Percentiles rank a stretch among this genome's conserved stretches.
These are phyloP conservation scores for Formicarius rufipectus DNA, from an alignment of 2,113 vertebrate species.

Conservation along the genomic window DNA sequence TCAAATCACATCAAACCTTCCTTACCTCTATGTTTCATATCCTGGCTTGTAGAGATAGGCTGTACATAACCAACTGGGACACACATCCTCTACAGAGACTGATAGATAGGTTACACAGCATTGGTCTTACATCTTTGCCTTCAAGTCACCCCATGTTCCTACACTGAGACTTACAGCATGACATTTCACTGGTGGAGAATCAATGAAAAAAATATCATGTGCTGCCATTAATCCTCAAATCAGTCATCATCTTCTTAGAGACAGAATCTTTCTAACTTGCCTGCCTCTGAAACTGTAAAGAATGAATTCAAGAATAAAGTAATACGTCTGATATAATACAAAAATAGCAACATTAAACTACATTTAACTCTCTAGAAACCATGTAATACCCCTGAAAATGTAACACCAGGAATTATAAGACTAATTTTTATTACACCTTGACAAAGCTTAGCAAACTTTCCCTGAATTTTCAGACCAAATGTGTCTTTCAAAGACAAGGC, in stretches of 20 bases:
- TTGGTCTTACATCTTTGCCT: not conserved
- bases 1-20: not conserved
- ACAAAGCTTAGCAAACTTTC: not conserved
- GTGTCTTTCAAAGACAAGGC: not conserved
- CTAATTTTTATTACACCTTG: not conserved
- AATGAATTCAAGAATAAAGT: not conserved
- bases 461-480: not conserved
- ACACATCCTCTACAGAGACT: not conserved
- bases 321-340: not conserved
- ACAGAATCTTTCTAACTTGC: not conserved
- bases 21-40: not conserved
- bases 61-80: not conserved
- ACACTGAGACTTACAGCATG: not conserved
- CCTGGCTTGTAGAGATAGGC: not conserved
- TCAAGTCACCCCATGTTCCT: not conserved
- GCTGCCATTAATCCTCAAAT: not conserved
- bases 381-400: not conserved
- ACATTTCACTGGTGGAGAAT: not conserved
- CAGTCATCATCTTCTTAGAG: not conserved
- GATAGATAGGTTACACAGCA: not conserved
- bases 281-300: not conserved
- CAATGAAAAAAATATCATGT: not conserved
- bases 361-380: not conserved
- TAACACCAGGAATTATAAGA: not conserved
- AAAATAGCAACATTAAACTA: not conserved